phyloP scores from a whole-genome alignment of 1,140 invertebrate genomes.

The Drosophila leontia region DNA sequence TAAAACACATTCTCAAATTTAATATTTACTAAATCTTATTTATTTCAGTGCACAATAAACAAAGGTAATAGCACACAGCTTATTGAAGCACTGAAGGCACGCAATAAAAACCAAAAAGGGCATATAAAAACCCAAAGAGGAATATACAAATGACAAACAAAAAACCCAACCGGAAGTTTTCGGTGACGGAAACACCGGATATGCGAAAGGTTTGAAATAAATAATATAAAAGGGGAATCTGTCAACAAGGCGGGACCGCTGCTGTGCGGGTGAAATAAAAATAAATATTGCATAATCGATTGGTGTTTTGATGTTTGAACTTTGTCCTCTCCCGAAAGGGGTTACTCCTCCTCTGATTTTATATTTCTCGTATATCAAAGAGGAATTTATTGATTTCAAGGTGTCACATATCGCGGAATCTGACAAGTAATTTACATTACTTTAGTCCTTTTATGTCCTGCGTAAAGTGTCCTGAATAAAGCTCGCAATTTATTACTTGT shows the following conservation, averaged over 20 bases:
- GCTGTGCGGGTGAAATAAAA: slow-evolving; percentile 10
- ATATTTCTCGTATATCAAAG: slow-evolving; percentile 3
- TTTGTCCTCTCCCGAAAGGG: background rate
- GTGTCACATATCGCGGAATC: slow-evolving; percentile 3
- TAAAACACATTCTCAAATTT: background rate
- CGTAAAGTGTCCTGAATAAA: slow-evolving; percentile 21
- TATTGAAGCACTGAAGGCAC: slow-evolving; percentile 43
- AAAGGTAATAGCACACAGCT: background rate
- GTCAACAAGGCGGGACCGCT: slow-evolving; percentile 1
- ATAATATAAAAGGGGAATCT: slow-evolving; percentile 33
- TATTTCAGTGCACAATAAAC: slow-evolving; percentile 8
- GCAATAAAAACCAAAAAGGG: slow-evolving; percentile 45
- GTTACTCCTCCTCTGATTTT: background rate
- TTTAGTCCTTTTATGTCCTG: slow-evolving; percentile 14
- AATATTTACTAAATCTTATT: background rate
- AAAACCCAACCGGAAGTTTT: slow-evolving; percentile 32
- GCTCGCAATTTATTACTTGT: slow-evolving; percentile 37
- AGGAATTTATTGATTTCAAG: background rate
- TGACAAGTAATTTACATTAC: slow-evolving; percentile 23
- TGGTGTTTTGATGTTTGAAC: slow-evolving; percentile 7
- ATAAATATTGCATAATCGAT: slow-evolving; percentile 44
- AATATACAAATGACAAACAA: slow-evolving; percentile 34
- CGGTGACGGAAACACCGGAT: slow-evolving; percentile 29
- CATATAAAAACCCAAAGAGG: slow-evolving; percentile 27
- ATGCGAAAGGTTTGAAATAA: slow-evolving; percentile 59